These are phyloP conservation scores for Mustela nigripes DNA, from an alignment of 2,113 vertebrate genomes.

Conservation along the genomic window DNA sequence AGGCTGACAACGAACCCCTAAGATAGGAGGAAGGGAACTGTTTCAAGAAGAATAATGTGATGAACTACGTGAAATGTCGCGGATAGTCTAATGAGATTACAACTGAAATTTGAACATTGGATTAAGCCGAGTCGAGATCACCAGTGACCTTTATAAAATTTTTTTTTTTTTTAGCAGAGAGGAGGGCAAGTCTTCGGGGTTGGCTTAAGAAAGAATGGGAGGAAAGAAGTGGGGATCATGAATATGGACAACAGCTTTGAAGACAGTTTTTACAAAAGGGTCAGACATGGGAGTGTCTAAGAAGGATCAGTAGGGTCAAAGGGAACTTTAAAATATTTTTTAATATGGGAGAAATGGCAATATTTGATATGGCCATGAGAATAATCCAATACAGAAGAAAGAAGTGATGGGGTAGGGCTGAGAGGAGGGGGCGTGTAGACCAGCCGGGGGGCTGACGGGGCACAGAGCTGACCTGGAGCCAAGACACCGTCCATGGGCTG, in stretches of 20 bases:
- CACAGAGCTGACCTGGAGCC: background rate
- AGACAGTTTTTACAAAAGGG: background rate
- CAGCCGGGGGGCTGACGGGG: background rate
- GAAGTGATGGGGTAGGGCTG: background rate
- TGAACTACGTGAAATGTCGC: background rate
- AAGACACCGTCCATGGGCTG: fast-evolving
- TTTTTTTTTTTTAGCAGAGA: background rate
- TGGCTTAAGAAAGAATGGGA: background rate
- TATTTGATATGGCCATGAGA: background rate
- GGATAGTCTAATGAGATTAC: background rate
- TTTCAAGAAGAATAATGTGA: background rate
- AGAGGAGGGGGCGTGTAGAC: background rate
- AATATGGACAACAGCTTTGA: background rate
- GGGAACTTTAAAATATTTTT: background rate
- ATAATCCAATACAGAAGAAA: background rate
- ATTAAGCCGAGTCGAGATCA: background rate
- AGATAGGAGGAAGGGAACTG: background rate
- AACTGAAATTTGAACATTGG: background rate
- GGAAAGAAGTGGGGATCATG: background rate
- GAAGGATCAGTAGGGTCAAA: background rate
- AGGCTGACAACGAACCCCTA: background rate
- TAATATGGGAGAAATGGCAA: background rate
- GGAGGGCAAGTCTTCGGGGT: background rate
- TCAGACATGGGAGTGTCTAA: background rate
- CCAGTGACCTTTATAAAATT: background rate